phyloP scores from a whole-genome alignment of 2,797 vertebrate genomes.

The Buceros bicornis region DNA sequence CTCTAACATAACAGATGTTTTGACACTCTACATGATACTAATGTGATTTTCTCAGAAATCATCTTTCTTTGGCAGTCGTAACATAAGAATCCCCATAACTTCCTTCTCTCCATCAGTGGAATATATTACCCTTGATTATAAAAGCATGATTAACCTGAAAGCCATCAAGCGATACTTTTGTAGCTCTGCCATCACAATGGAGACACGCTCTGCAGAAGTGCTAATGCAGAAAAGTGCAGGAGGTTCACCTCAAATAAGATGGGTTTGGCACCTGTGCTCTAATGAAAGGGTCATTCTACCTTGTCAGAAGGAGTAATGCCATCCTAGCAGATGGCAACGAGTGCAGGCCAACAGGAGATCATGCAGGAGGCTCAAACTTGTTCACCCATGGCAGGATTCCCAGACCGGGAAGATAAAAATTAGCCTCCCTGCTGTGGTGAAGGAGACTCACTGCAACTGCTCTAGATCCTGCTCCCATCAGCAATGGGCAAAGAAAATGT shows the following conservation, averaged over 20 bases:
- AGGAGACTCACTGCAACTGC: not conserved
- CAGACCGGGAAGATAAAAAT: not conserved
- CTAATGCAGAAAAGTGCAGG: not conserved
- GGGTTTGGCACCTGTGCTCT: not conserved
- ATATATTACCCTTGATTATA: not conserved
- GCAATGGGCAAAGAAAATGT: not conserved
- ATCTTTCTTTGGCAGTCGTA: constrained; percentile 25
- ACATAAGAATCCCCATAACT: not conserved
- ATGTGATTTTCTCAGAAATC: not conserved
- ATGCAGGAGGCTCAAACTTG: not conserved
- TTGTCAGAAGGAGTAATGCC: not conserved
- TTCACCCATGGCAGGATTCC: constrained; percentile 32
- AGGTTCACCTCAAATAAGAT: not conserved
- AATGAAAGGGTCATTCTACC: not conserved
- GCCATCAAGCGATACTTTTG: not conserved
- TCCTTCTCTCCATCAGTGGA: not conserved
- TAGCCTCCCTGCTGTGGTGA: not conserved
- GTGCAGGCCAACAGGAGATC: not conserved
- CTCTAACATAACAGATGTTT: not conserved
- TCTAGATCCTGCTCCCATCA: not conserved
- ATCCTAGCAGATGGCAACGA: constrained; percentile 30
- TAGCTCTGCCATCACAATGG: not conserved
- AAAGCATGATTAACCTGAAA: not conserved
- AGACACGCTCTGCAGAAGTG: not conserved
- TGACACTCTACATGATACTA: not conserved